phyloP scores from a whole-genome alignment of 2,797 vertebrate species.

The Hypotaenidia okinawae region DNA sequence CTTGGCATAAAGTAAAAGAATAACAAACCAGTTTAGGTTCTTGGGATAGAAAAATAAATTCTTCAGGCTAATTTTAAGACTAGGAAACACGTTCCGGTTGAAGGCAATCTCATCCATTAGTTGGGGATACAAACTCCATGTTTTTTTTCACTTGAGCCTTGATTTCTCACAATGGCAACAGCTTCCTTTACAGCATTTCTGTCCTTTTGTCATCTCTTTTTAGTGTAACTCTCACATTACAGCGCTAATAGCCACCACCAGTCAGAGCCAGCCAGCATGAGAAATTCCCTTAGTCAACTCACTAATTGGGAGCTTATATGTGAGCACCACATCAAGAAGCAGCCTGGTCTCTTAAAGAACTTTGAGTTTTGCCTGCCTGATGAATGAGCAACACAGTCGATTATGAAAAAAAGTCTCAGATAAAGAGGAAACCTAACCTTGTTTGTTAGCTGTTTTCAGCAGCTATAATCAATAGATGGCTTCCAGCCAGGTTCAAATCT shows the following conservation, averaged over 20 bases:
- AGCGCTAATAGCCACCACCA: not conserved
- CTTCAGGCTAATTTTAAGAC: not conserved
- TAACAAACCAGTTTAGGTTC: not conserved
- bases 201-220: not conserved
- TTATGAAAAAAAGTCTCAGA: not conserved
- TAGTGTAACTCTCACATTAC: slow-evolving; percentile 13
- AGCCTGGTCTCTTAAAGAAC: not conserved
- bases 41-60: not conserved
- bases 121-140: not conserved
- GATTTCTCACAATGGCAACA: not conserved
- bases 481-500: not conserved
- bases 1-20: not conserved
- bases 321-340: not conserved
- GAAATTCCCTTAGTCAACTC: slow-evolving; percentile 4
- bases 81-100: not conserved
- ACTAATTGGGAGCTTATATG: not conserved
- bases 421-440: not conserved
- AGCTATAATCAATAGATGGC: not conserved
- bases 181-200: not conserved
- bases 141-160: not conserved
- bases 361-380: not conserved
- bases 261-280: not conserved
- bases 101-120: not conserved
- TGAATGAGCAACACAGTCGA: not conserved
- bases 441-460: not conserved